Percentiles rank a stretch among this genome's conserved stretches.
These are phyloP conservation scores for Limenitis camilla DNA, from an alignment of 2,888 invertebrate genomes.

Conservation along the genomic window DNA sequence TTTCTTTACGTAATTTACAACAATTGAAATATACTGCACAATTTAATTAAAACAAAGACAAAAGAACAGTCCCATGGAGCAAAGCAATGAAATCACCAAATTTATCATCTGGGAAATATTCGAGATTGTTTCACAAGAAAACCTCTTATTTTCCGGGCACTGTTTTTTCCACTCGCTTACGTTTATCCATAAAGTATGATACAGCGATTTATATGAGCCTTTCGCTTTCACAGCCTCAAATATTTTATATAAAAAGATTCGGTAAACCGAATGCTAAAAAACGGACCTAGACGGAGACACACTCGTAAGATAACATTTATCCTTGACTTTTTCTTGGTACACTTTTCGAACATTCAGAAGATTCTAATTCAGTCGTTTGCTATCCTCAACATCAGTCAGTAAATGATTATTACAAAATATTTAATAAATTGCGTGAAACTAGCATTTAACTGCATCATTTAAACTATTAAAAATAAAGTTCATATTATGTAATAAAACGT, in stretches of 20 bases:
- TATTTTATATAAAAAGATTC: slow-evolving; percentile 4
- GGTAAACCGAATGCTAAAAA: not conserved
- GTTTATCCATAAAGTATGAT: slow-evolving; percentile 12
- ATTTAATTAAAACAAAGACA: not conserved
- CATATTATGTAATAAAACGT: too few species aligned
- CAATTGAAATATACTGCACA: not conserved
- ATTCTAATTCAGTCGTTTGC: too few species aligned
- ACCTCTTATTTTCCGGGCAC: slow-evolving; percentile 7
- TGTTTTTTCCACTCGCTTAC: slow-evolving; percentile 12
- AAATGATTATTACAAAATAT: too few species aligned
- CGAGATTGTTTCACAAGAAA: slow-evolving; percentile 10
- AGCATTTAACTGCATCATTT: too few species aligned
- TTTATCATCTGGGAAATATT: slow-evolving; percentile 12
- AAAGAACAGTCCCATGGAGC: not conserved
- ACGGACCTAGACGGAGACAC: too few species aligned
- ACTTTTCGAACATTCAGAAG: too few species aligned
- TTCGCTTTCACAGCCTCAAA: not conserved
- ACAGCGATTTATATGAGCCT: slow-evolving; percentile 9
- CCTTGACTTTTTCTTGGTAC: too few species aligned
- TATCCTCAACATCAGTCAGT: too few species aligned
- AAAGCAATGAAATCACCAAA: slow-evolving; percentile 5
- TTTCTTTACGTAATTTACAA: not conserved
- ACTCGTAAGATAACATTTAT: too few species aligned
- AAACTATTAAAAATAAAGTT: too few species aligned
- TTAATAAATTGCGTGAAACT: too few species aligned